These are phyloP conservation scores for Carposina sasakii DNA, from an alignment of 1,140 invertebrate genomes.

Conservation along the genomic window DNA sequence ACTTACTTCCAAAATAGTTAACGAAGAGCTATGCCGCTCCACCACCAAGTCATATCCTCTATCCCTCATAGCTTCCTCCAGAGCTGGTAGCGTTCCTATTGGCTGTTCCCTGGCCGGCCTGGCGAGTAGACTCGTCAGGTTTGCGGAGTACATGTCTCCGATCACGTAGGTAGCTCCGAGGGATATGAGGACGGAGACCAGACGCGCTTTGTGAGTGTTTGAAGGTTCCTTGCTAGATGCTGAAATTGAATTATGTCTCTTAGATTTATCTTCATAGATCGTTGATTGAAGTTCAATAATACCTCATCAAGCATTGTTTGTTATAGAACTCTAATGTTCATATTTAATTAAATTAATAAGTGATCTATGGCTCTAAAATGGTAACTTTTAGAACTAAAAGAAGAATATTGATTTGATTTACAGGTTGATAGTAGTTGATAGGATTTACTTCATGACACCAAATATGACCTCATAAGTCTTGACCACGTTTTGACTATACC, in stretches of 20 bases:
- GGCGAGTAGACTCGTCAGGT: constrained; percentile 79
- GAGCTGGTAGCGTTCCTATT: constrained; percentile 75
- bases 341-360: too few relatives aligned
- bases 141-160: constrained; percentile 82
- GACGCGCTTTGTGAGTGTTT: constrained; percentile 74
- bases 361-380: too few relatives aligned
- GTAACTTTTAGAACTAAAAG: too few relatives aligned
- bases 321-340: too few relatives aligned
- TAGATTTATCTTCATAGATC: too few relatives aligned
- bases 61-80: constrained; percentile 76
- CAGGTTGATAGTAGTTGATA: too few relatives aligned
- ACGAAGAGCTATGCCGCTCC: constrained; percentile 79
- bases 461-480: too few relatives aligned
- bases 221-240: constrained; percentile 73
- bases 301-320: too few relatives aligned
- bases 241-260: constrained; percentile 27
- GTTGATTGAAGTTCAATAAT: too few relatives aligned
- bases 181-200: constrained; percentile 76
- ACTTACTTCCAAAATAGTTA: constrained; percentile 77
- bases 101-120: constrained; percentile 76
- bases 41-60: constrained; percentile 76
- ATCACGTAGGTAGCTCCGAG: constrained; percentile 81
- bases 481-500: too few relatives aligned
- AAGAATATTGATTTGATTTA: too few relatives aligned
- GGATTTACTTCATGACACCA: too few relatives aligned